Evolutionary conservation across 2,888 invertebrate species (phyloP), one percentile per base, ranked within the genome.

Genomic region (Hirtodrosophila alboralis): DNA sequence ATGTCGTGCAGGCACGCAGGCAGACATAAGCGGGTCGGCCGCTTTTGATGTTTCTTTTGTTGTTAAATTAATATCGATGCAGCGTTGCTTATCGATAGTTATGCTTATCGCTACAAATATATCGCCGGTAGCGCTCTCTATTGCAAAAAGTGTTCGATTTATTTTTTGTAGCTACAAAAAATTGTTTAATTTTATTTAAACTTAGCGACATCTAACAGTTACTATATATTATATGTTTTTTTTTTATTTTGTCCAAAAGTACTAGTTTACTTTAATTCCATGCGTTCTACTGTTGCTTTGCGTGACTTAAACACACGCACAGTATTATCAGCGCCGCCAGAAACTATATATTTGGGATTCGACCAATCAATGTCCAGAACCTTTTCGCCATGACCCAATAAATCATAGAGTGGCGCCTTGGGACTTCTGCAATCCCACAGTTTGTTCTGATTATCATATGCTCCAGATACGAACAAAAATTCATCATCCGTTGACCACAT

Each of bases 391-490:
- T 99, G 99, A 0, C 98, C 98, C 48, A 94, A 93, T 77, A 99
- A 91, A 89, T 99, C 97, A 89, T 95, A 99, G 0, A 99, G 91
- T 0, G 98, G 96, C 0, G 97, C 96, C 87, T 96, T 95, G 0
- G 97, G 95, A 89, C 98, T 97, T 89, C 98, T 93, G 3, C 95
- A 94, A 90, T 99, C 99, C 99, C 99, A 99, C 41, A 99, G 92
- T 91, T 99, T 99, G 59, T 98, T 94, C 62, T 95, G 92, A 70
- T 95, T 94, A 88, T 99, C 99, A 87, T 98, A 97, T 0, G 97
- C 95, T 1, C 97, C 98, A 0, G 98, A 98, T 14, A 98, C 92
- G 90, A 99, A 99, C 9, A 96, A 92, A 77, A 96, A 93, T 81
- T 96, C 95, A 62, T 95, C 92, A 0, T 93, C 93, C 14, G 92